Evolutionary conservation across 2,888 invertebrate genomes (phyloP).

Genomic region (Apotomis betuletana): DNA sequence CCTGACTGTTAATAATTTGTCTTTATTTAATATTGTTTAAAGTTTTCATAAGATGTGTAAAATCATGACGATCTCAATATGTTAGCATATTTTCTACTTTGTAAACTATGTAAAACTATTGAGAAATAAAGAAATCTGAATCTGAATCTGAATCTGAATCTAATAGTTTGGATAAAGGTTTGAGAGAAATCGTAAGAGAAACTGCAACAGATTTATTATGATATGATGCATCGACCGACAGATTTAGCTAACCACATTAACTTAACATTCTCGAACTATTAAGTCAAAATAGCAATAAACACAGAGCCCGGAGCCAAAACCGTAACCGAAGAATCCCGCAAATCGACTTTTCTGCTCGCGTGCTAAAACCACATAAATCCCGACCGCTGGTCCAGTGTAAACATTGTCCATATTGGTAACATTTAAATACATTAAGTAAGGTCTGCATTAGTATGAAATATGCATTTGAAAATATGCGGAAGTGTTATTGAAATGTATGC

Average conservation of each 20-base stretch:
- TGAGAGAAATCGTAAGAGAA: background rate
- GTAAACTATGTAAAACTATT: too few species aligned
- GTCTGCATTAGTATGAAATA: slow-evolving; percentile 27
- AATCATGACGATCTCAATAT: too few species aligned
- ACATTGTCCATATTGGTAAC: slow-evolving; percentile 28
- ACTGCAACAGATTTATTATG: slow-evolving; percentile 2
- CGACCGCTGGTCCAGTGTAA: slow-evolving; percentile 18
- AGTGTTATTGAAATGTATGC: slow-evolving; percentile 13
- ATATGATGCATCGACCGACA: background rate
- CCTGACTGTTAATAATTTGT: too few species aligned
- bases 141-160: too few species aligned
- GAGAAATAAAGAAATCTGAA: too few species aligned
- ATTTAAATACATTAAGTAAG: slow-evolving; percentile 31
- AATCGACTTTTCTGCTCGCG: slow-evolving; percentile 32
- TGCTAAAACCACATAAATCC: slow-evolving; percentile 32
- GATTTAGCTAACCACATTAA: slow-evolving; percentile 26
- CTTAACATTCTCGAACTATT: slow-evolving; percentile 20
- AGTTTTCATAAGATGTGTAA: too few species aligned
- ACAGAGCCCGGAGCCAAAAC: slow-evolving; percentile 18
- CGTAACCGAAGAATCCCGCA: slow-evolving; percentile 17
- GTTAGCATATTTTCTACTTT: too few species aligned
- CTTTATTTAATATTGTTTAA: too few species aligned
- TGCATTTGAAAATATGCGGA: slow-evolving; percentile 30
- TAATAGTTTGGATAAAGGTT: too few species aligned
- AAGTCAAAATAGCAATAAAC: slow-evolving; percentile 18